Conservation (phyloP, 2,113 vertebrate species). For the Sinosuthora webbiana region DNA sequence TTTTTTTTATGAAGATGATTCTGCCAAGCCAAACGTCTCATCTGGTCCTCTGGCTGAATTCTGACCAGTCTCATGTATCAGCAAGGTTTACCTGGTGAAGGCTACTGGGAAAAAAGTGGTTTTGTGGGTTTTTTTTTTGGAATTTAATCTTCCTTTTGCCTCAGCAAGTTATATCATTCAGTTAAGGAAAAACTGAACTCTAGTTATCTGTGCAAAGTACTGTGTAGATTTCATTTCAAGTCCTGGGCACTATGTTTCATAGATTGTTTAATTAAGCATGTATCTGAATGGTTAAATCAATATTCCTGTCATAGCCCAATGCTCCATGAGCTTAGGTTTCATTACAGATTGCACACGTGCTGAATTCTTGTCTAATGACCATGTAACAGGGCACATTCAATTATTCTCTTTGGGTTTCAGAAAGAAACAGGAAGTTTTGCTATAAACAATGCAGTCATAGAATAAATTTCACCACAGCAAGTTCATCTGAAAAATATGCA, state of each 20-base stretch:
- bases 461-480: conserved; percentile 55
- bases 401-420: conserved; percentile 58
- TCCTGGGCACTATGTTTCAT: not conserved
- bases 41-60: not conserved
- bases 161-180: not conserved
- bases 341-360: conserved; percentile 32
- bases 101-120: not conserved
- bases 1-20: not conserved
- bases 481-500: conserved; percentile 60
- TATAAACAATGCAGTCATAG: conserved; percentile 67
- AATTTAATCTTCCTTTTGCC: not conserved
- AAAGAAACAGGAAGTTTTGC: conserved; percentile 65
- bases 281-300: conserved; percentile 17
- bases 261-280: not conserved
- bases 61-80: rapidly evolving
- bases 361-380: conserved; percentile 61
- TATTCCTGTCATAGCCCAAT: not conserved
- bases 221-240: not conserved
- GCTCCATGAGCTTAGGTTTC: conserved; percentile 35
- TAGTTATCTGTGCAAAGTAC: not conserved
- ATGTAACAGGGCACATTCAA: conserved; percentile 49
- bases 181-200: not conserved
- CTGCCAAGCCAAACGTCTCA: not conserved
- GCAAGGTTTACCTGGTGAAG: not conserved
- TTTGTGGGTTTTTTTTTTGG: not conserved